These are phyloP conservation scores for Erinaceus europaeus DNA, from an alignment of 2,113 vertebrate species.

Conservation along the genomic window DNA sequence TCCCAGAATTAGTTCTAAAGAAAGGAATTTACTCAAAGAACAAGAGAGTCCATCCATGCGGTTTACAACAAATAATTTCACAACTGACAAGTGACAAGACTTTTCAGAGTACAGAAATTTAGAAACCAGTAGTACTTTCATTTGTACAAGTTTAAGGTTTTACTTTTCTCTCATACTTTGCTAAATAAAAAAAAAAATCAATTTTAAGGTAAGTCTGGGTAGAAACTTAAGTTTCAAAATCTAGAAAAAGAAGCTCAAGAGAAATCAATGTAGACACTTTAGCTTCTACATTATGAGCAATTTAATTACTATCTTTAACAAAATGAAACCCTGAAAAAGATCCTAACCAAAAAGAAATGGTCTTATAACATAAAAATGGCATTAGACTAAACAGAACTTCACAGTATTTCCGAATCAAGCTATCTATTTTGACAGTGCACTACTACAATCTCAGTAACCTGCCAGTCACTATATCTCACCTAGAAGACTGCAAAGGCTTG, in stretches of 20 bases:
- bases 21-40: no score
- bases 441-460: background rate
- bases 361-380: background rate
- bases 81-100: background rate
- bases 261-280: background rate
- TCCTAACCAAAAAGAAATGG: background rate
- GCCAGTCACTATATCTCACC: background rate
- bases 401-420: background rate
- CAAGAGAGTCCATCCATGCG: background rate
- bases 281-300: background rate
- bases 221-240: background rate
- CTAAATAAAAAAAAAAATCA: background rate
- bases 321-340: background rate
- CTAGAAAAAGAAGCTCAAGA: background rate
- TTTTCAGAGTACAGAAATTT: background rate
- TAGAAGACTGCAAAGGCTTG: background rate
- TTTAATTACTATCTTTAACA: background rate
- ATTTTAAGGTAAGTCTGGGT: background rate
- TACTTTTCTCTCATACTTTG: background rate
- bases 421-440: background rate
- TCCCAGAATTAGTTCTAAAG: background rate
- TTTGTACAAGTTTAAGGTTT: background rate
- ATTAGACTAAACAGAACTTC: background rate
- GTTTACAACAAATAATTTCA: background rate
- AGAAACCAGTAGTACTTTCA: slow-evolving; percentile 16